A percentile compares a stretch with the other conserved stretches of the same genome.
Evolutionary conservation across 37 sponge, comb jelly and placozoan species (phyloP).

Genomic region (Agelas oroides): DNA sequence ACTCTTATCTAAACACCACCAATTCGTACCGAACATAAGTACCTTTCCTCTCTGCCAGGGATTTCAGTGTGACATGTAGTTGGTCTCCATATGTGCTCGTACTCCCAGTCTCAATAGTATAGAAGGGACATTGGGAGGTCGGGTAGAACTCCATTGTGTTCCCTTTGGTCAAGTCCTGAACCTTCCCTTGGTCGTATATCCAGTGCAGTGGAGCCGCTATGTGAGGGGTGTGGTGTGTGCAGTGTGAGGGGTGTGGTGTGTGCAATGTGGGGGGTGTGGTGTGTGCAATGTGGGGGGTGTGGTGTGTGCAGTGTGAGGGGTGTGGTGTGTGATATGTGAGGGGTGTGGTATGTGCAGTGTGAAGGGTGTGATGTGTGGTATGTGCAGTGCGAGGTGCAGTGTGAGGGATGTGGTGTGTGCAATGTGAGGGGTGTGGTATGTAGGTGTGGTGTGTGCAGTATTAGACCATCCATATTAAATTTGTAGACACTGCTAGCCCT

Average conservation of each 20-base stretch:
- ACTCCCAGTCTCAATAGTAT: slow-evolving; percentile 23
- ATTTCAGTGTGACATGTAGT: slow-evolving; percentile 32
- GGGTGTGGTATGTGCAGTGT: no score
- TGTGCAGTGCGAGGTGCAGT: no score
- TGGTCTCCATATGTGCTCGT: slow-evolving; percentile 46
- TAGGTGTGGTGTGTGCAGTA: no score
- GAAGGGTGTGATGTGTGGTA: not conserved
- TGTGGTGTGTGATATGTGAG: no score
- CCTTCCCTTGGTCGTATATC: slow-evolving; percentile 58
- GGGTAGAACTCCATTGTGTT: slow-evolving; percentile 25
- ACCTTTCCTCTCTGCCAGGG: slow-evolving; percentile 58
- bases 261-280: not conserved
- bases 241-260: not conserved
- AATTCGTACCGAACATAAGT: no score
- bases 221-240: not conserved
- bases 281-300: no score
- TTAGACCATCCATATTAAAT: no score
- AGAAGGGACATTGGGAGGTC: slow-evolving; percentile 47
- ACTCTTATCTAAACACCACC: no score
- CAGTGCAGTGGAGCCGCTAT: slow-evolving; percentile 57
- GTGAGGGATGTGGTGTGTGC: no score
- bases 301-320: not conserved
- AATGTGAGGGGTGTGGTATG: not conserved
- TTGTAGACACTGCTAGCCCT: no score
- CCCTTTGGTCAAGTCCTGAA: not conserved